These are phyloP conservation scores for Eudorcas thomsonii DNA, from an alignment of 2,113 vertebrate genomes.

Conservation along the genomic window DNA sequence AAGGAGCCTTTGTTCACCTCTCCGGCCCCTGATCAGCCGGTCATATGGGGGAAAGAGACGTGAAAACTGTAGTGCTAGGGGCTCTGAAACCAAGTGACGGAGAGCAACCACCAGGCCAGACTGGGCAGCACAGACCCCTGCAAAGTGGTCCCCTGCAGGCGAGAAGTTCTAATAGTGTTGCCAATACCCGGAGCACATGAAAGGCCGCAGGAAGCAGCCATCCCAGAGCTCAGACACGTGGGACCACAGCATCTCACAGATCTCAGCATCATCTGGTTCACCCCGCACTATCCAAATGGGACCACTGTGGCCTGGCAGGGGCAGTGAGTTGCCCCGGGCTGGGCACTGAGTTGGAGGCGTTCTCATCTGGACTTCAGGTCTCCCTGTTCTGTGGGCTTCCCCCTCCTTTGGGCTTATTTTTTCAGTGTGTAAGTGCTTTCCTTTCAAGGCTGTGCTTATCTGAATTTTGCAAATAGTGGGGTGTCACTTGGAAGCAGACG, in stretches of 20 bases:
- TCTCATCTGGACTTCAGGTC: not conserved
- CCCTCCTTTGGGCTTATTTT: not conserved
- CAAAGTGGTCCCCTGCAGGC: fast-evolving
- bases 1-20: not conserved
- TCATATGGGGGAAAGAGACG: fast-evolving
- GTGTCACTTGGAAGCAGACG: not conserved
- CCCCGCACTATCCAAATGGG: not conserved
- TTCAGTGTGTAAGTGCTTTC: not conserved
- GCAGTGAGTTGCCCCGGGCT: not conserved
- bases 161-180: not conserved
- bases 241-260: not conserved
- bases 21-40: not conserved
- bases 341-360: not conserved
- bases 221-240: not conserved
- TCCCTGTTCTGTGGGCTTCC: not conserved
- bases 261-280: not conserved
- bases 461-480: not conserved
- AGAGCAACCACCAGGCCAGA: not conserved
- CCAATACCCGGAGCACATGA: too few species aligned
- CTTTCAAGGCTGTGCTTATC: not conserved
- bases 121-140: not conserved
- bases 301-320: not conserved
- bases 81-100: not conserved
- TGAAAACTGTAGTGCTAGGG: not conserved
- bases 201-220: not conserved